These are phyloP conservation scores for Scaptomyza montana DNA, from an alignment of 1,140 invertebrate genomes.

Conservation along the genomic window DNA sequence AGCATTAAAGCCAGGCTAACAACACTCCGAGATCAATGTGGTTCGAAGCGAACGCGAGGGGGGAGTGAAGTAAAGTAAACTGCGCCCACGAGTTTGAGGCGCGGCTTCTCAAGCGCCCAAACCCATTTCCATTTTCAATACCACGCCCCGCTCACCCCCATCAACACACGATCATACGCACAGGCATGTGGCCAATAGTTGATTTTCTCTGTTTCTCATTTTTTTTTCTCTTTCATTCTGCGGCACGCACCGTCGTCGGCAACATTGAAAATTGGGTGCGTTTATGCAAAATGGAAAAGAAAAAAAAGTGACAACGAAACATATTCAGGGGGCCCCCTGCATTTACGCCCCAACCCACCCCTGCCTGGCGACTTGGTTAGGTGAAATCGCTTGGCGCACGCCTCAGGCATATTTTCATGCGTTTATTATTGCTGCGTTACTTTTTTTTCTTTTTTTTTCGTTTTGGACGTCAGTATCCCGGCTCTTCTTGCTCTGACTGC, in stretches of 20 bases:
- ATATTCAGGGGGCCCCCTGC: slow-evolving; percentile 18
- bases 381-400: slow-evolving; percentile 79
- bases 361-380: slow-evolving; percentile 21
- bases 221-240: neutral
- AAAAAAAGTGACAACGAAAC: slow-evolving; percentile 51
- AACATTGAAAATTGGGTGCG: slow-evolving; percentile 75
- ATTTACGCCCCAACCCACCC: neutral
- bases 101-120: slow-evolving; percentile 49
- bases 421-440: slow-evolving; percentile 66
- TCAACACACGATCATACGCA: slow-evolving; percentile 51
- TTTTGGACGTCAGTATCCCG: slow-evolving; percentile 24
- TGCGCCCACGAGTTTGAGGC: slow-evolving; percentile 43
- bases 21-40: slow-evolving; percentile 28
- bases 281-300: slow-evolving; percentile 67
- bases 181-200: slow-evolving; percentile 62
- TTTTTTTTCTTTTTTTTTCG: slow-evolving; percentile 38
- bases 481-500: slow-evolving; percentile 33
- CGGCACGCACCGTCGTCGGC: slow-evolving; percentile 45
- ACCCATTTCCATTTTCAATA: slow-evolving; percentile 44
- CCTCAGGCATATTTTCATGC: slow-evolving; percentile 77
- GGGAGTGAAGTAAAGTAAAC: slow-evolving; percentile 9
- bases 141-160: neutral
- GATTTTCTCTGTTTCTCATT: neutral
- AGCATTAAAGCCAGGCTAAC: slow-evolving; percentile 59
- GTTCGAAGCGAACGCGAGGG: slow-evolving; percentile 12